phyloP scores from a whole-genome alignment of 2,113 vertebrate genomes.

The Alligator sinensis region DNA sequence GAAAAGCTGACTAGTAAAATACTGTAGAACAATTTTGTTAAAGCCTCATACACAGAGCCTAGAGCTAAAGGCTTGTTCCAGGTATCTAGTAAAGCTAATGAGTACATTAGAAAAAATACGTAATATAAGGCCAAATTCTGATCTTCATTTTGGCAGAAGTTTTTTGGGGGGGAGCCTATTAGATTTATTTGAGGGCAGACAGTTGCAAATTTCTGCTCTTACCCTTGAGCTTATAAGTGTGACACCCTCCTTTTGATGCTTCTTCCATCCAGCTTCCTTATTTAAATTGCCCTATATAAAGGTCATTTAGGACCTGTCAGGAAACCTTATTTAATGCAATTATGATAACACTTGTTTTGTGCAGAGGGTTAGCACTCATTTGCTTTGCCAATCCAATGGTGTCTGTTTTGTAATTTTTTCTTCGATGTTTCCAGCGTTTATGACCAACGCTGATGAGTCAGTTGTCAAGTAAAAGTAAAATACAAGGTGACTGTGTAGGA shows the following conservation, averaged over 20 bases:
- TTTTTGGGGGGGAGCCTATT: not conserved
- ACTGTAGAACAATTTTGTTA: not conserved
- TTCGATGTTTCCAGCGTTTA: not conserved
- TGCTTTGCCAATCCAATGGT: not conserved
- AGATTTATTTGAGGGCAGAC: not conserved
- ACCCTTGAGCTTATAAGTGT: not conserved
- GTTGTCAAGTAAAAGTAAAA: not conserved
- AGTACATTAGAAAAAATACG: not conserved
- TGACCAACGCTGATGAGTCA: not conserved
- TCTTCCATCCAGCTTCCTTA: not conserved
- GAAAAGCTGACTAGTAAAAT: not conserved
- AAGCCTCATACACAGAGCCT: fast-evolving
- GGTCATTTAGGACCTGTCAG: too few species aligned
- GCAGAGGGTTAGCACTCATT: not conserved
- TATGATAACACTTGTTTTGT: too few species aligned
- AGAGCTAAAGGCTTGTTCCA: not conserved
- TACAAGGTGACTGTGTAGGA: not conserved
- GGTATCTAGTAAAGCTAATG: not conserved
- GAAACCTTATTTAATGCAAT: too few species aligned
- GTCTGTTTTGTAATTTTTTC: not conserved
- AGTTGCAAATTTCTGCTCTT: not conserved
- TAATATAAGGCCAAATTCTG: fast-evolving
- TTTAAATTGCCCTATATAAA: too few species aligned
- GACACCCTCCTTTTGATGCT: not conserved
- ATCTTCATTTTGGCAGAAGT: not conserved